A percentile compares a stretch with the other conserved stretches of the same genome.
phyloP scores from a whole-genome alignment of 2,888 invertebrate genomes.

The Papilio protenor region DNA sequence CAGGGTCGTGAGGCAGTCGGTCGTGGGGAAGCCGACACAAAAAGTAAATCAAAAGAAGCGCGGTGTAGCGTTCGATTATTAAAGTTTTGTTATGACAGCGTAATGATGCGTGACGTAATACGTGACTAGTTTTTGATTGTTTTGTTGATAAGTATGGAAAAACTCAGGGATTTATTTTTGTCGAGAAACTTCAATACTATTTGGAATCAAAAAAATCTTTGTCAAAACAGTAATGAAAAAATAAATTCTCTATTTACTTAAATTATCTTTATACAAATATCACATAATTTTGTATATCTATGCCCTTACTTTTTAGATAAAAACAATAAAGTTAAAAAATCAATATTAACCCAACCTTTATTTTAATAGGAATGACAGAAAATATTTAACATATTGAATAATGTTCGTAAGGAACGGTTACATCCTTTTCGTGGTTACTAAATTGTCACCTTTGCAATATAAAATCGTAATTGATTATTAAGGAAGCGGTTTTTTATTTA shows the following conservation, averaged over 20 bases:
- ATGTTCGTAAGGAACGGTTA: neutral
- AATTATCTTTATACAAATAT: neutral
- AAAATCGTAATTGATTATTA: constrained; percentile 43
- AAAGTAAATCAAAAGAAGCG: constrained; percentile 49
- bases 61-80: constrained; percentile 35
- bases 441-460: neutral
- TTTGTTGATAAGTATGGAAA: neutral
- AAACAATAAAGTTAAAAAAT: neutral
- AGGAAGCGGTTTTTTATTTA: constrained; percentile 41
- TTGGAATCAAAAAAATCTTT: too few species aligned
- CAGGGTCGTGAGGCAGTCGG: constrained; percentile 61
- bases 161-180: neutral
- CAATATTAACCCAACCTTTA: neutral
- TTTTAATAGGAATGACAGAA: neutral
- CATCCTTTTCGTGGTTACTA: neutral
- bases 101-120: constrained; percentile 48
- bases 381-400: neutral
- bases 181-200: neutral
- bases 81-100: constrained; percentile 36
- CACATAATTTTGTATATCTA: neutral
- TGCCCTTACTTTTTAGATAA: neutral
- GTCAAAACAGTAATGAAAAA: neutral
- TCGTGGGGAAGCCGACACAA: constrained; percentile 57
- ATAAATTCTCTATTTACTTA: neutral
- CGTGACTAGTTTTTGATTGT: constrained; percentile 55